phyloP scores from a whole-genome alignment of 1,140 invertebrate genomes.

The Calosoma granatense region DNA sequence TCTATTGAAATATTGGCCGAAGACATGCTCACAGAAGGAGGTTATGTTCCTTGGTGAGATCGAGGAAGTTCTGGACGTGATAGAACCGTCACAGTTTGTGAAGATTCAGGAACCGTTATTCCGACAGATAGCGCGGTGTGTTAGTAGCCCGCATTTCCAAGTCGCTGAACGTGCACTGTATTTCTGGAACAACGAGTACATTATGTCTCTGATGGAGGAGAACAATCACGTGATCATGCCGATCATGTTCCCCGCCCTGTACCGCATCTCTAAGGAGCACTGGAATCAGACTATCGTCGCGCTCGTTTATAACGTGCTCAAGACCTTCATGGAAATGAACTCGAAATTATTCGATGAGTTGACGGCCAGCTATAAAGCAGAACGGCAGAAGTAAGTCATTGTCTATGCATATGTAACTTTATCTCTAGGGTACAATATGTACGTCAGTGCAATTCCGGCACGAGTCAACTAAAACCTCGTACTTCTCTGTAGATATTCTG shows the following conservation, averaged over 20 bases:
- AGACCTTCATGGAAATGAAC: slow-evolving; percentile 99
- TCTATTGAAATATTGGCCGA: slow-evolving; percentile 98
- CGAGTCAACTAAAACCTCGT: no score
- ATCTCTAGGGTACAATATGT: no score
- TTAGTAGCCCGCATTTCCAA: slow-evolving; percentile 97
- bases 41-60: slow-evolving; percentile 98
- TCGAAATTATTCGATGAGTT: slow-evolving; percentile 98
- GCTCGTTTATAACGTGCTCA: slow-evolving; percentile 98
- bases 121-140: slow-evolving; percentile 94
- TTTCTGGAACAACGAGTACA: slow-evolving; percentile 97
- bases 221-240: slow-evolving; percentile 87
- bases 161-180: slow-evolving; percentile 94
- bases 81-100: slow-evolving; percentile 96
- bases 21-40: slow-evolving; percentile 98
- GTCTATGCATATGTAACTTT: not conserved
- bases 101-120: slow-evolving; percentile 97
- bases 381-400: slow-evolving; percentile 83
- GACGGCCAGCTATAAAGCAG: slow-evolving; percentile 95
- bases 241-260: slow-evolving; percentile 93
- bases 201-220: slow-evolving; percentile 89
- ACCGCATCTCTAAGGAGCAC: slow-evolving; percentile 97
- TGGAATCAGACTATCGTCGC: slow-evolving; percentile 99
- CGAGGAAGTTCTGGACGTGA: slow-evolving; percentile 96
- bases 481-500: no score
- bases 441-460: no score